Percentiles rank a stretch among this genome's conserved stretches.
These are phyloP conservation scores for Argynnis bischoffii DNA, from an alignment of 2,888 invertebrate genomes.

Conservation along the genomic window DNA sequence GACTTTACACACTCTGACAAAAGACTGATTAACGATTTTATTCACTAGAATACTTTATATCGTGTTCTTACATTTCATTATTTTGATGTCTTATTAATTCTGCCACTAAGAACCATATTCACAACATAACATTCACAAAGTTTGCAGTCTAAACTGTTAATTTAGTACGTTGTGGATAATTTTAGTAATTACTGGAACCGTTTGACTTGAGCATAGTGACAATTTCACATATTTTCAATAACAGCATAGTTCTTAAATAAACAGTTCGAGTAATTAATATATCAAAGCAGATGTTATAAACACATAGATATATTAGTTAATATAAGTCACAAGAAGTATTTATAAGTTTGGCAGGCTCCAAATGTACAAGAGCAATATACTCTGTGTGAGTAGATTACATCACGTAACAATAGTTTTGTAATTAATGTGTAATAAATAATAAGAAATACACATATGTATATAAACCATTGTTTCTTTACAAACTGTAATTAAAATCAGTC, in stretches of 20 bases:
- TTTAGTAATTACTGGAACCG: too few relatives aligned
- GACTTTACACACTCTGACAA: constrained; percentile 53
- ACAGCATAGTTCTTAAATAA: background rate
- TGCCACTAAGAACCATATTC: background rate
- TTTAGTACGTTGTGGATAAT: too few relatives aligned
- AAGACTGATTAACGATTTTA: constrained; percentile 35
- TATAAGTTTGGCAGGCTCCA: constrained; percentile 8
- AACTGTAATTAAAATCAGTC: constrained; percentile 28
- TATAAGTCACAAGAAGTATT: background rate
- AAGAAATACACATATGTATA: constrained; percentile 15
- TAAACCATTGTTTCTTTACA: constrained; percentile 11
- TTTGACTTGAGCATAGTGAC: too few relatives aligned
- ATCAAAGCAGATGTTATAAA: background rate
- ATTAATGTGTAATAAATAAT: constrained; percentile 15
- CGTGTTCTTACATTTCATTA: background rate
- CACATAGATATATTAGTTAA: background rate
- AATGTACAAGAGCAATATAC: background rate
- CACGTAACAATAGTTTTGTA: constrained; percentile 15
- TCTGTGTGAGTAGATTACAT: background rate
- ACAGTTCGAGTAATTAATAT: background rate
- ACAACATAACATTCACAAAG: too few relatives aligned
- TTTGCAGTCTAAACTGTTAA: too few relatives aligned
- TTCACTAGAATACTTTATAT: background rate
- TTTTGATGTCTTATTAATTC: background rate
- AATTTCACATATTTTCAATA: too few relatives aligned